Evolutionary conservation across 2,888 invertebrate species (phyloP).

Genomic region (Lepidonotus clava): DNA sequence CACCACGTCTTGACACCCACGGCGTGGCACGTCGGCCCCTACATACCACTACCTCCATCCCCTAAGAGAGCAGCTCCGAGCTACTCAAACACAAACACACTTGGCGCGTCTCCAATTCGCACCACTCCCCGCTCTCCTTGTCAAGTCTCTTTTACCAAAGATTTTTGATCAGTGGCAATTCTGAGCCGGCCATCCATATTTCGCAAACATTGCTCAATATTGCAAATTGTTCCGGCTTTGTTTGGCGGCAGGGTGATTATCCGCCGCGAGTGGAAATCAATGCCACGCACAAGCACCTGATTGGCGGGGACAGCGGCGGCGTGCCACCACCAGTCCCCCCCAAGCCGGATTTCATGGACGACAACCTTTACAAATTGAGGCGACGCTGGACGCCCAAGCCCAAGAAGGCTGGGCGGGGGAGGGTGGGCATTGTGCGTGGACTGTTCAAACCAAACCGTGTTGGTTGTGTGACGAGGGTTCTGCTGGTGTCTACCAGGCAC

Average conservation of each 20-base stretch:
- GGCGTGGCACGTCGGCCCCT: too few species aligned
- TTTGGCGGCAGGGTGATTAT: background rate
- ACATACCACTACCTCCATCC: background rate
- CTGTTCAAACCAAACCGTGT: too few species aligned
- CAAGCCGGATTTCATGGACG: background rate
- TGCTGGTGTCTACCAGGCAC: too few species aligned
- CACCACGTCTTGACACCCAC: too few species aligned
- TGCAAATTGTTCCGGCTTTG: background rate
- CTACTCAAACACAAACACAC: background rate
- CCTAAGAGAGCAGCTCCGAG: background rate
- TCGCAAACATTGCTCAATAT: slow-evolving; percentile 28
- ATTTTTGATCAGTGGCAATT: background rate
- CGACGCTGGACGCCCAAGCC: too few species aligned
- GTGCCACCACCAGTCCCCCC: background rate
- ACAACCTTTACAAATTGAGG: background rate
- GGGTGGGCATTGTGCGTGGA: too few species aligned
- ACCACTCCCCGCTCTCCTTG: background rate
- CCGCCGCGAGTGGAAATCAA: slow-evolving; percentile 13
- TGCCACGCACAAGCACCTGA: background rate
- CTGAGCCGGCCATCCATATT: too few species aligned
- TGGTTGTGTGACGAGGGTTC: too few species aligned
- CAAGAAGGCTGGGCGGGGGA: too few species aligned
- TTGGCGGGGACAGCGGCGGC: background rate
- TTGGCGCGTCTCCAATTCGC: background rate
- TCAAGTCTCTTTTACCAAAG: background rate